Evolutionary conservation across 2,113 vertebrate genomes (phyloP), one percentile per base, ranked within the genome.

Genomic region (Hypomesus transpacificus): DNA sequence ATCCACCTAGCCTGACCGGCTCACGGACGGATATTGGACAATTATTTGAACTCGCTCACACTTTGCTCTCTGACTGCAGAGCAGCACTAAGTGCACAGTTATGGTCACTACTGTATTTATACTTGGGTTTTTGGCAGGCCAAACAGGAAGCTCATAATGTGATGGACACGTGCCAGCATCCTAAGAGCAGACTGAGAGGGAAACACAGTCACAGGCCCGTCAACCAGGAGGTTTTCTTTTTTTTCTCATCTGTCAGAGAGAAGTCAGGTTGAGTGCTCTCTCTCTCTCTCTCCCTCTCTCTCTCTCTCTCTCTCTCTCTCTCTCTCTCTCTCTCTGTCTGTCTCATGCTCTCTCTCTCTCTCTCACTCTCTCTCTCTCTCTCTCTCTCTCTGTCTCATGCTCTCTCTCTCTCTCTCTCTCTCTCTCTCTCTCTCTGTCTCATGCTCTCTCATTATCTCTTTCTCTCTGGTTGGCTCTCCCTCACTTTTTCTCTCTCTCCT

Each of bases 381-480:
- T 20, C 14, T 56, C 53, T 56, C 54, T 68, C 20, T 54, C 17
- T 24, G n/a, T n/a, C n/a, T n/a, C n/a, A n/a, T n/a, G n/a, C 50
- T 56, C 31, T 46, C 31, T 46, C 7, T 46, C 34, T 51, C 54
- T 11, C 22, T 20, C 65, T 68, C 52, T 68, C 70, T 53, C 64
- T 71, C 34, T 39, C 46, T 34, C 28, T 18, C 0, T n/a, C 17
- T 2, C 17, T n/a, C 61, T n/a, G 16, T 17, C 17, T 1, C 11
- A 13, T 24, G 3, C 2, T 3, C 7, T 3, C 16, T 39, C 31
- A 16, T 54, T 20, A 28, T 39, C 39, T 51, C 16, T 65, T 52
- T 92, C 90, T 82, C 84, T 90, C 88, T 89, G 56, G 46, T 0
- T 57, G 18, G 16, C 56, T 57, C 18, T 11, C 20, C 1, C 20